Base-by-base conservation (phyloP, 2,888 invertebrate genomes). In the Drosophila diplacantha region DNA sequence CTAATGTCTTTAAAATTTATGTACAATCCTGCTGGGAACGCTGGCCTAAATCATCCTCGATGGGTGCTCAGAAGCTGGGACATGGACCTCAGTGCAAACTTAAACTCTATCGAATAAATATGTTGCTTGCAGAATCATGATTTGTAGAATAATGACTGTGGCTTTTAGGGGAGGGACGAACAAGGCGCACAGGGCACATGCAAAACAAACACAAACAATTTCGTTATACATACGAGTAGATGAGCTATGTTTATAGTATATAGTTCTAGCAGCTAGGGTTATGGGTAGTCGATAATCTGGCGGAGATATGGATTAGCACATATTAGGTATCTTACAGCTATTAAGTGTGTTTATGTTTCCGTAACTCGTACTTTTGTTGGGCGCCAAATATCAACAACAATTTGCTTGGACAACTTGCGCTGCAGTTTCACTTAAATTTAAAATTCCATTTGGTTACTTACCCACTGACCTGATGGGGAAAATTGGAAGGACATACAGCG, bases 201-300 rank as follows among this genome's bases (percentile, higher is more conserved):
- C 81, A 81, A 83, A 81, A 81, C 84, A 81, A 82, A 84, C 81
- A 81, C 83, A 84, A 83, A 81, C 77, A 79, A 72, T 73, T 76
- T 69, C 60, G 64, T 65, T 69, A 76, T 44, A 65, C 46, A 72
- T 67, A 62, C 53, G 49, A 68, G 44, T 52, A 60, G 68, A 52
- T 61, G 52, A 69, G 61, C 44, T 59, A 58, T 44, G 22, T 41
- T 37, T 54, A 37, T 26, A 49, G 32, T 55, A 37, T 31, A 49
- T 71, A 49, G 51, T 52, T 63, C 55, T 49, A 49, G 52, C 61
- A 39, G 31, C 52, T 83, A 74, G 74, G 69, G 72, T 75, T 82
- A 75, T 67, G 54, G 32, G 72, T 77, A 52, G 24, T 58, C 47
- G 73, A 73, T 61, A 79, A 71, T 66, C 81, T 75, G 81, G 79